phyloP scores from a whole-genome alignment of 2,113 vertebrate species.

The Corapipo altera region DNA sequence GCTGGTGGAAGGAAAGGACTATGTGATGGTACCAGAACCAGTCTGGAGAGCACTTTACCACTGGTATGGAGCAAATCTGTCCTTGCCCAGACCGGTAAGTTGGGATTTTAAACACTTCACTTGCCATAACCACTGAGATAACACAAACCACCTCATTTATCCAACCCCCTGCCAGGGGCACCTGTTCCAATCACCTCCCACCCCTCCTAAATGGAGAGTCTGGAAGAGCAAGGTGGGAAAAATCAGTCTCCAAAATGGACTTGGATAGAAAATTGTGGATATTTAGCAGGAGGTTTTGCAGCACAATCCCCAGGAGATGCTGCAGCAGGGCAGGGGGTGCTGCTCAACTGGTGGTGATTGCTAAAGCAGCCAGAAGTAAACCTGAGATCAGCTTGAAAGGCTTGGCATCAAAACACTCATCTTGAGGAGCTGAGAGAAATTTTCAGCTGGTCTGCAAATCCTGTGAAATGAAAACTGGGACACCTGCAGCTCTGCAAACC shows the following conservation, averaged over 20 bases:
- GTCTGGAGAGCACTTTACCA: slow-evolving; percentile 98
- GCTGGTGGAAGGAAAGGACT: slow-evolving; percentile 82
- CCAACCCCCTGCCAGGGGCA: neutral
- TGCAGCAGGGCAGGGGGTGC: neutral
- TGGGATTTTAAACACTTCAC: neutral
- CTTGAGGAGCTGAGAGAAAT: neutral
- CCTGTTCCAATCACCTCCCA: neutral
- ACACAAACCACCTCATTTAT: neutral
- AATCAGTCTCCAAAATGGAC: neutral
- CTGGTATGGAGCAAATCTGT: slow-evolving; percentile 97
- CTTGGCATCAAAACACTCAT: neutral
- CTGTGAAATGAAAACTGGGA: neutral
- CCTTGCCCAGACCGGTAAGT: slow-evolving; percentile 94
- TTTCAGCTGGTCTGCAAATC: neutral
- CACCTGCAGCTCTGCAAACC: neutral
- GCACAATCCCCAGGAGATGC: neutral
- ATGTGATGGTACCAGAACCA: slow-evolving; percentile 93
- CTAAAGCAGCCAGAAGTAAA: neutral
- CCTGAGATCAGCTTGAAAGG: neutral
- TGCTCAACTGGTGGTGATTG: neutral
- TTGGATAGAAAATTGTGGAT: neutral
- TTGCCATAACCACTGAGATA: neutral
- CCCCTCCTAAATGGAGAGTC: neutral
- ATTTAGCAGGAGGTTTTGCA: neutral
- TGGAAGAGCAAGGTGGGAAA: neutral